A percentile compares a stretch with the other conserved stretches of the same genome.
Conservation (phyloP, 2,888 invertebrate genomes). For the Steinernema hermaphroditum region DNA sequence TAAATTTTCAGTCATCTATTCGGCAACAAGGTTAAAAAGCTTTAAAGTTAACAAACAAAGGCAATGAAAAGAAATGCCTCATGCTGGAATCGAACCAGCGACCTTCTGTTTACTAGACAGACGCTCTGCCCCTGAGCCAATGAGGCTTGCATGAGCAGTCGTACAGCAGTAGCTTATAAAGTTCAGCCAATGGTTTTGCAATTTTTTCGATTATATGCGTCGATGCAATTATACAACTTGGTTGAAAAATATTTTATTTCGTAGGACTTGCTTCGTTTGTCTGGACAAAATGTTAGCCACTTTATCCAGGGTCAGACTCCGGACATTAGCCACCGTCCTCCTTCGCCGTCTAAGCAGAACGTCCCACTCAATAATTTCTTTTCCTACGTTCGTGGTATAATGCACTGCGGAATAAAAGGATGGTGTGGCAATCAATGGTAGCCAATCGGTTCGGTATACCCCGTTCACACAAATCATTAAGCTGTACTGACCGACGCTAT, state of each 20-base stretch:
- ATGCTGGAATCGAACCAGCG: constrained; percentile 52
- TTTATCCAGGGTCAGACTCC: neutral
- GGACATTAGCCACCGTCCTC: neutral
- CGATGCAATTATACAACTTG: too few species aligned
- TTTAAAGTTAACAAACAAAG: neutral
- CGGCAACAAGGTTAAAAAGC: too few species aligned
- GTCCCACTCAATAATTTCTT: constrained; percentile 30
- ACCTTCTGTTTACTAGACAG: constrained; percentile 58
- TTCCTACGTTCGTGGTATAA: constrained; percentile 28
- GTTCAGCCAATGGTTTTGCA: too few species aligned
- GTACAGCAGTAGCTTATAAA: too few species aligned
- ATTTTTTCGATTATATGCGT: too few species aligned
- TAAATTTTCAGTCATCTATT: too few species aligned
- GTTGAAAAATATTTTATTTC: too few species aligned
- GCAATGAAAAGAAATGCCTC: constrained; percentile 39
- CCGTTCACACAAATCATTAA: neutral
- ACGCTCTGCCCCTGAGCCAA: constrained; percentile 56
- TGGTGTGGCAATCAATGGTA: constrained; percentile 34
- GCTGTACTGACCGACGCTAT: constrained; percentile 9
- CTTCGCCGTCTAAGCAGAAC: neutral
- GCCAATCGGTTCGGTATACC: neutral
- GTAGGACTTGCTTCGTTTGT: constrained; percentile 30
- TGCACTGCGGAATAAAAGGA: constrained; percentile 30
- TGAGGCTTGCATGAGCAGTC: too few species aligned
- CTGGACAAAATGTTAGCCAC: constrained; percentile 30